Conservation (phyloP, 2,888 invertebrate species). For the Ectemnius cavifrons region DNA sequence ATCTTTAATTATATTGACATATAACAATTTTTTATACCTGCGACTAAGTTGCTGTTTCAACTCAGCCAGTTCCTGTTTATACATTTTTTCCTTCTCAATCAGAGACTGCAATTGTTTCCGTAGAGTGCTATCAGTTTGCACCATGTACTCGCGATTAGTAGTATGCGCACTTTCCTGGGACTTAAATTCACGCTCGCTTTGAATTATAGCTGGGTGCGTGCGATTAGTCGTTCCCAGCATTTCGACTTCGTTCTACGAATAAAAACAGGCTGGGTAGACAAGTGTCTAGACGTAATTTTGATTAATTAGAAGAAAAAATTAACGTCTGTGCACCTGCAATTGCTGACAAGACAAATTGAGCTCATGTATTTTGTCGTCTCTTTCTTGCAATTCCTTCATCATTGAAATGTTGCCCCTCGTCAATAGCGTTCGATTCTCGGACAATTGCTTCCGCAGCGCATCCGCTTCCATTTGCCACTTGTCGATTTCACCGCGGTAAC, state of each 20-base stretch:
- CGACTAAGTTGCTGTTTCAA: constrained; percentile 79
- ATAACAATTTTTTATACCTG: constrained; percentile 44
- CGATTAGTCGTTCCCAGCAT: constrained; percentile 62
- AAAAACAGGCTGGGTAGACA: constrained; percentile 4
- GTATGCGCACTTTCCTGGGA: constrained; percentile 60
- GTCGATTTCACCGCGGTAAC: constrained; percentile 83
- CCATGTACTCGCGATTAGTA: constrained; percentile 55
- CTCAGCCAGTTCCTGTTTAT: constrained; percentile 80
- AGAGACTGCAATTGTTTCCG: constrained; percentile 68
- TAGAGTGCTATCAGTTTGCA: constrained; percentile 59
- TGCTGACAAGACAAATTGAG: constrained; percentile 75
- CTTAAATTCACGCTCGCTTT: constrained; percentile 55
- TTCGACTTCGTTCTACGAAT: constrained; percentile 66
- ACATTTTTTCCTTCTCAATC: constrained; percentile 75
- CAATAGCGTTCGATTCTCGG: constrained; percentile 74
- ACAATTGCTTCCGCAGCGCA: constrained; percentile 75
- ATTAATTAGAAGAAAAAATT: not conserved
- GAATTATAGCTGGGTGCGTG: constrained; percentile 53
- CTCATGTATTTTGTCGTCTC: constrained; percentile 79
- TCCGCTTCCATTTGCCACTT: constrained; percentile 82
- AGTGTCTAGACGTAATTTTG: not conserved
- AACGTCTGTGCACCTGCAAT: constrained; percentile 67
- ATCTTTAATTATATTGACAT: no score
- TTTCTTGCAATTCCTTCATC: constrained; percentile 77
- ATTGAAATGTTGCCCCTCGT: constrained; percentile 74